phyloP scores from a whole-genome alignment of 1,140 invertebrate genomes.

The Latrodectus geometricus region DNA sequence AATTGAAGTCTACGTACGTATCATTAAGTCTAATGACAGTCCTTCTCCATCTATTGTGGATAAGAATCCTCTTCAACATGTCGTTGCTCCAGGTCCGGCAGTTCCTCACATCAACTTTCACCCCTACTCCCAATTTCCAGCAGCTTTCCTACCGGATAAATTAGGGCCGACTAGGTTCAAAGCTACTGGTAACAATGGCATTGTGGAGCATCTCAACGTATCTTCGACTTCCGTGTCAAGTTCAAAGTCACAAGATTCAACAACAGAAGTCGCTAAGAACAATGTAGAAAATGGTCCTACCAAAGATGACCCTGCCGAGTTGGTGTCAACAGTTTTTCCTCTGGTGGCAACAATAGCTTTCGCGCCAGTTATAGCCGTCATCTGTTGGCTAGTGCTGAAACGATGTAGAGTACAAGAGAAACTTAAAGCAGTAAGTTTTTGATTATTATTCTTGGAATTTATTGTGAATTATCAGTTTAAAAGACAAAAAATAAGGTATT shows the following conservation, averaged over 20 bases:
- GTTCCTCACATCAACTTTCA: not conserved
- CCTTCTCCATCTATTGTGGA: slow-evolving; percentile 13
- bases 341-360: slow-evolving; percentile 64
- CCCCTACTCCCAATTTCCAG: not conserved
- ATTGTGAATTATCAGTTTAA: too few species aligned
- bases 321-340: slow-evolving; percentile 64
- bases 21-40: slow-evolving; percentile 32
- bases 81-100: not conserved
- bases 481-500: not conserved
- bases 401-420: slow-evolving; percentile 69
- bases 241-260: not conserved
- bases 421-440: slow-evolving; percentile 26
- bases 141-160: not conserved
- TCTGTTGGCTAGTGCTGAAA: slow-evolving; percentile 63
- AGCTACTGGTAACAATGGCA: too few species aligned
- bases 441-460: not conserved
- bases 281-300: not conserved
- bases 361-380: slow-evolving; percentile 63
- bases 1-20: slow-evolving; percentile 52
- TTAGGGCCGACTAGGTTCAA: not conserved
- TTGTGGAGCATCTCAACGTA: too few species aligned
- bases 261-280: not conserved
- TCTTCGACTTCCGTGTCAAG: too few species aligned
- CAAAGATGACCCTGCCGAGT: slow-evolving; percentile 6
- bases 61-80: not conserved